Evolutionary conservation across 2,888 invertebrate species (phyloP).

Genomic region (Corythucha ciliata): DNA sequence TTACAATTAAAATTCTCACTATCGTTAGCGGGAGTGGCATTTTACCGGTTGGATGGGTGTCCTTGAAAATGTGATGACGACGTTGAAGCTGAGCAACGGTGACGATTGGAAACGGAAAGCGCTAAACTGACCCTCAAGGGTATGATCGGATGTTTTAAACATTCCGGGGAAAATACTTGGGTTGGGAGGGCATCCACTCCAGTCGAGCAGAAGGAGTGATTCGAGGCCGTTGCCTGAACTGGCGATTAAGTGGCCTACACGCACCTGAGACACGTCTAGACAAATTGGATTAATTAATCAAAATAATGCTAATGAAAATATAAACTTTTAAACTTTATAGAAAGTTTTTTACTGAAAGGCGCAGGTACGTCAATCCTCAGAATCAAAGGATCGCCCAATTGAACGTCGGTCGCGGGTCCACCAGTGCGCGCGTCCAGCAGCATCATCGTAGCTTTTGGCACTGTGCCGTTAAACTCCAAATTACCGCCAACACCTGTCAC

Average conservation of each 20-base stretch:
- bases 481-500: constrained; percentile 22
- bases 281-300: neutral
- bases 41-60: constrained; percentile 12
- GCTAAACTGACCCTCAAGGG: constrained; percentile 40
- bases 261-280: constrained; percentile 42
- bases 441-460: constrained; percentile 39
- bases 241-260: constrained; percentile 69
- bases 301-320: neutral
- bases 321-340: neutral
- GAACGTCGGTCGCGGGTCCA: constrained; percentile 21
- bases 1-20: neutral
- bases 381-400: constrained; percentile 56
- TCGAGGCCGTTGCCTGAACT: constrained; percentile 61
- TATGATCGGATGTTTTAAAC: constrained; percentile 37
- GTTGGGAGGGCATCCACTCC: constrained; percentile 71
- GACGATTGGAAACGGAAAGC: constrained; percentile 62
- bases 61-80: constrained; percentile 14
- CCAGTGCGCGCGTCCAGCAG: constrained; percentile 42
- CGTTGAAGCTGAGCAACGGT: constrained; percentile 3
- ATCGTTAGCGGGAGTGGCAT: too few species aligned
- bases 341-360: constrained; percentile 44
- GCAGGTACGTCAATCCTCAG: constrained; percentile 53
- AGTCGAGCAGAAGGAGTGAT: constrained; percentile 64
- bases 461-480: neutral
- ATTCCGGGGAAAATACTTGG: constrained; percentile 52